Evolutionary conservation across 2,888 invertebrate genomes (phyloP).

Genomic region (Spialia ferax): DNA sequence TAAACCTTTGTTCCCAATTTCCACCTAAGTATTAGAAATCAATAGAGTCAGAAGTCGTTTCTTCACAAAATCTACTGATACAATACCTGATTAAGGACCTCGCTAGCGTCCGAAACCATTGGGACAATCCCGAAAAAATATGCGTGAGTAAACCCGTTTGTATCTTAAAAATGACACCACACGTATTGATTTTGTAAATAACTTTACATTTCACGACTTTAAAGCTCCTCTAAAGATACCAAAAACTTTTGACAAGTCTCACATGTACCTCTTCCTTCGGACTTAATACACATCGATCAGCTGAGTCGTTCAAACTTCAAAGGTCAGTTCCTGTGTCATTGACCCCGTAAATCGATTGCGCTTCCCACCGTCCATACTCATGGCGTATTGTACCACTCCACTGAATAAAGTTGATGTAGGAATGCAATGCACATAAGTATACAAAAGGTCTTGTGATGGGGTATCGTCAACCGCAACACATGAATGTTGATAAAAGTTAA

Average conservation of each 20-base stretch:
- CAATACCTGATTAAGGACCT: no score
- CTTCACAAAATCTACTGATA: no score
- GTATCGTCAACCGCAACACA: background rate
- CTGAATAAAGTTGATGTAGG: constrained; percentile 67
- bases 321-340: constrained; percentile 83
- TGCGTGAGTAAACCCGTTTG: no score
- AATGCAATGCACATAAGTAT: constrained; percentile 34
- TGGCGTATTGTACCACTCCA: constrained; percentile 69
- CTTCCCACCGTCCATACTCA: constrained; percentile 70
- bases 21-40: no score
- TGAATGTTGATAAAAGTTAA: no score
- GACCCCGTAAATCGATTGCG: constrained; percentile 81
- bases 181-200: no score
- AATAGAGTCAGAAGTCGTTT: no score
- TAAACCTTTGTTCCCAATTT: no score
- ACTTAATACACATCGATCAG: constrained; percentile 66
- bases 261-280: constrained; percentile 7
- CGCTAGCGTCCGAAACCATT: no score
- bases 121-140: no score
- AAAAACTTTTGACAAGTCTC: constrained; percentile 12
- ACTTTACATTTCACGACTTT: background rate
- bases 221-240: background rate
- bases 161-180: no score
- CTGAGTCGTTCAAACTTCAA: constrained; percentile 80
- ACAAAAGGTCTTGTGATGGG: background rate